A percentile compares a stretch with the other conserved stretches of the same genome.
phyloP scores from a whole-genome alignment of 2,888 invertebrate species.

The Cetonia aurata region DNA sequence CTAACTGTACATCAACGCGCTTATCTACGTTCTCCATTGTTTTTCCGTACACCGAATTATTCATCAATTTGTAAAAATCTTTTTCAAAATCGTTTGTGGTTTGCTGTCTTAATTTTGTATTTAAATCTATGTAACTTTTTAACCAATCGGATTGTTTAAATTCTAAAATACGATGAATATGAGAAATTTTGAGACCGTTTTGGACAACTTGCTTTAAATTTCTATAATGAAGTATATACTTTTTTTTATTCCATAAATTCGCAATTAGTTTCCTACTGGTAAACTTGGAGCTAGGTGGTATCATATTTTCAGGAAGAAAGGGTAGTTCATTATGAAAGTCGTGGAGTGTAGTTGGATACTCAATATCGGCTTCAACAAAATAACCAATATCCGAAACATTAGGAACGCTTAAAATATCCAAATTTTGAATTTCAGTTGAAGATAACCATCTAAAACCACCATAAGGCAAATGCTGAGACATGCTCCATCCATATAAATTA shows the following conservation, averaged over 20 bases:
- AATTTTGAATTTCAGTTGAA: too few relatives aligned
- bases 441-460: too few relatives aligned
- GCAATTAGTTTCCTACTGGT: too few relatives aligned
- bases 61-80: conserved; percentile 56
- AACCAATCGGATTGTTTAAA: not conserved
- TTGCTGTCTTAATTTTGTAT: not conserved
- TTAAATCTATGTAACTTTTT: not conserved
- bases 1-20: conserved; percentile 58
- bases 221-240: not conserved
- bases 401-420: too few relatives aligned
- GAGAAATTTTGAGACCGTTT: not conserved
- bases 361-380: too few relatives aligned
- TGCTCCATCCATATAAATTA: too few relatives aligned
- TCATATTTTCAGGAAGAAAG: too few relatives aligned
- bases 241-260: not conserved
- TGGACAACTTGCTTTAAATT: not conserved
- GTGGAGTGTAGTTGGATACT: too few relatives aligned
- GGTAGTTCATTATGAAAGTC: too few relatives aligned
- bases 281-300: too few relatives aligned
- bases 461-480: too few relatives aligned
- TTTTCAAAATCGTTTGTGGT: not conserved
- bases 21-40: conserved; percentile 65
- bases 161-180: not conserved
- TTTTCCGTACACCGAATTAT: conserved; percentile 59
- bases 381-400: too few relatives aligned